Base-by-base conservation (phyloP, 2,888 invertebrate genomes). In the Ypsolopha scabrella region DNA sequence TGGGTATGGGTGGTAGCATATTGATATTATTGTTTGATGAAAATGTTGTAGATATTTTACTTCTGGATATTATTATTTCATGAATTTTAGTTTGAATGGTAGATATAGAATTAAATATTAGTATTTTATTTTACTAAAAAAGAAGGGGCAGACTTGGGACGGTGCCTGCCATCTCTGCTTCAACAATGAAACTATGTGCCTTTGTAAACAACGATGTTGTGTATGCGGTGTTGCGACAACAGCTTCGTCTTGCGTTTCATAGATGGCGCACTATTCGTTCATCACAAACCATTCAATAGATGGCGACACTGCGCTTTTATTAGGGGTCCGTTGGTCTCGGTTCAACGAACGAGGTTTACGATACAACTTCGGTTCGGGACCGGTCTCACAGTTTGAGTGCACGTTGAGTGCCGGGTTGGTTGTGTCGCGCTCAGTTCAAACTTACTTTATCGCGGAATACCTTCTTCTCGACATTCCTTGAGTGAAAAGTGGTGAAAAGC, bases 361-460 rank as follows among this genome's bases (percentile, higher is more conserved):
- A 41, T 11, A n/a, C 43, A 6, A 34, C 46, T 10, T 10, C 34
- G 10, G 10, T 46, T 34, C 39, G 39, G n/a, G 35, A 34, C 9
- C 7, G 34, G 9, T 52, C 7, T 52, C 59, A 74, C 70, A 81
- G 80, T 80, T 74, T 72, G 24, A 24, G 72, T 65, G 65, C 75
- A 73, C 72, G 72, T 64, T 62, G 53, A 60, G 63, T 57, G 70
- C 56, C 58, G 52, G 69, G 55, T 62, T 54, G 55, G 72, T 65
- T 55, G 67, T 60, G 60, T 62, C 53, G 63, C 62, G 56, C 56
- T 55, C 58, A 51, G 61, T 59, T 24, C 4, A 55, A 56, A 58
- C 67, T 68, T 64, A 54, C 58, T 60, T 41, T 72, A 72, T 75
- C 81, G 75, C 81, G 83, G 60, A 69, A 65, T 68, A 80, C 79